Conservation (phyloP, 2,113 vertebrate genomes). For the Maccullochella peelii region DNA sequence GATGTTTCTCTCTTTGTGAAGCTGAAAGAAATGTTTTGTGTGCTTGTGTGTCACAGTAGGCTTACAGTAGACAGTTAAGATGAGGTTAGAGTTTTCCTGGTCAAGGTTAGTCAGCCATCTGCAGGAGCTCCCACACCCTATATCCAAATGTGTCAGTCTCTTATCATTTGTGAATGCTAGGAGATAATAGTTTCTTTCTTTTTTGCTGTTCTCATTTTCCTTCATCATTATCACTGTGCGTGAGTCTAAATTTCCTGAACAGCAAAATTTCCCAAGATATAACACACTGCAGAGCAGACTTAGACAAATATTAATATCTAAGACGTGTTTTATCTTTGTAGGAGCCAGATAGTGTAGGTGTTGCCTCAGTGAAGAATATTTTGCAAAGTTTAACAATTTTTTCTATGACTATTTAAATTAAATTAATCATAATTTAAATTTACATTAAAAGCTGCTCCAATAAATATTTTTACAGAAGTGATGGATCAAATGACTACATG, state of each 20-base stretch:
- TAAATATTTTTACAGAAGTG: background rate
- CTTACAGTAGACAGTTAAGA: slow-evolving; percentile 57
- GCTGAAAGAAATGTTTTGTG: slow-evolving; percentile 70
- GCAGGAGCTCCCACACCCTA: slow-evolving; percentile 23
- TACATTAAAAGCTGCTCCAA: background rate
- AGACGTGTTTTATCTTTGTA: background rate
- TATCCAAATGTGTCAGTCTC: slow-evolving; percentile 36
- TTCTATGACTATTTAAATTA: background rate
- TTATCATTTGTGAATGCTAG: slow-evolving; percentile 32
- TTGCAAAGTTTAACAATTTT: background rate
- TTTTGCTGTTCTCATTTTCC: background rate
- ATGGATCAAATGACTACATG: background rate
- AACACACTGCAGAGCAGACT: background rate
- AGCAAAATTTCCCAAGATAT: background rate
- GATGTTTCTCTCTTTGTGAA: slow-evolving; percentile 71
- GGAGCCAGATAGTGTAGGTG: background rate
- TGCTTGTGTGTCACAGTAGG: slow-evolving; percentile 53
- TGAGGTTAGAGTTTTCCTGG: slow-evolving; percentile 63
- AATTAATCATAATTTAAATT: too few relatives aligned
- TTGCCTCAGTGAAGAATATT: background rate
- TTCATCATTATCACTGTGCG: background rate
- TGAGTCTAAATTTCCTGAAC: slow-evolving; percentile 9
- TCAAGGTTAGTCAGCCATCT: slow-evolving; percentile 63
- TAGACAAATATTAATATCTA: background rate
- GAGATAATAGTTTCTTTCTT: slow-evolving; percentile 23